These are phyloP conservation scores for Julus scanicus DNA, from an alignment of 2,888 invertebrate genomes.

Conservation along the genomic window DNA sequence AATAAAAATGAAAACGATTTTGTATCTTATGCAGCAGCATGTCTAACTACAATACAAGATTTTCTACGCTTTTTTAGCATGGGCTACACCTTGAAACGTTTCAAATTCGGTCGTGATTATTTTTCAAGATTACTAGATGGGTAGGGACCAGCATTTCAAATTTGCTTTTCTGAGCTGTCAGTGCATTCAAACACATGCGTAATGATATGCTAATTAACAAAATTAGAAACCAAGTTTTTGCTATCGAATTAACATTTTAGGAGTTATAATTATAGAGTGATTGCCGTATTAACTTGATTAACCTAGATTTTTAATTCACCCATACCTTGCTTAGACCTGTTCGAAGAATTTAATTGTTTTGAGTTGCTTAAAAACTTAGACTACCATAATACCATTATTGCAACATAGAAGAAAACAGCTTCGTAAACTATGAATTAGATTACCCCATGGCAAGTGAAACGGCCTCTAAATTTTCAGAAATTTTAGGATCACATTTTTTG, in stretches of 20 bases:
- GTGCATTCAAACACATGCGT: not conserved
- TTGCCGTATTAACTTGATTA: constrained; percentile 47
- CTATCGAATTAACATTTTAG: not conserved
- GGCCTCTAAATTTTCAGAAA: not conserved
- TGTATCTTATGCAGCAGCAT: not conserved
- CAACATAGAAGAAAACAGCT: not conserved
- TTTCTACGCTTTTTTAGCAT: not conserved
- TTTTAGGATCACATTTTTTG: not conserved
- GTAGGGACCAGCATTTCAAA: not conserved
- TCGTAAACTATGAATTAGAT: not conserved
- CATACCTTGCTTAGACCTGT: not conserved
- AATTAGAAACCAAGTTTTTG: constrained; percentile 17
- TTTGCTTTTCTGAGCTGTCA: not conserved
- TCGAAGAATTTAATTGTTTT: not conserved
- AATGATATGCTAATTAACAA: not conserved
- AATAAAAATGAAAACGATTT: not conserved
- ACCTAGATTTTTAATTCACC: not conserved
- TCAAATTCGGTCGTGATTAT: constrained; percentile 1
- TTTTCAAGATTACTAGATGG: constrained; percentile 1
- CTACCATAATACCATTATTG: not conserved
- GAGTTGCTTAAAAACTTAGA: not conserved
- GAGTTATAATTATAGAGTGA: constrained; percentile 9
- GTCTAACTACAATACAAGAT: not conserved
- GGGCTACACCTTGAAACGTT: not conserved
- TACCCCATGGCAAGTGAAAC: constrained; percentile 21